Base-by-base conservation (phyloP, 2,888 invertebrate genomes). In the Tholera decimalis region DNA sequence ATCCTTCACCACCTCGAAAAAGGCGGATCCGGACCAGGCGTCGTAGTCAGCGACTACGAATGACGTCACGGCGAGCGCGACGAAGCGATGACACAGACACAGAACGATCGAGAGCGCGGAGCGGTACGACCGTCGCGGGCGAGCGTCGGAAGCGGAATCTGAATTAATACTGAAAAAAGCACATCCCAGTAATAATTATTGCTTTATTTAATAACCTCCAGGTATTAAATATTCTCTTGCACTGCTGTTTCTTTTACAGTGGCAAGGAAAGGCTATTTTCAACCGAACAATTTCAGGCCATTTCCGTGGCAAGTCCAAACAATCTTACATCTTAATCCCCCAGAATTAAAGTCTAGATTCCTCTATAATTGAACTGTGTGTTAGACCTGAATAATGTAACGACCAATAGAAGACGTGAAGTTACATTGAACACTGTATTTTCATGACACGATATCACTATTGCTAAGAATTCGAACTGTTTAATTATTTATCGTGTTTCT, bases 341-440 rank as follows among this genome's bases (percentile, higher is more conserved):
- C 7, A 7, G 41, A 6, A 33, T 47, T 64, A 75, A 55, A 39
- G 46, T 53, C n/a, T 20, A 61, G 15, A 70, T 70, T 79, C 41
- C 15, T 35, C 7, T 55, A 56, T 62, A 44, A 56, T 68, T 58
- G 49, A 49, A 54, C 18, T 43, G 37, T 30, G 18, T 11, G 30
- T 61, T 64, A 6, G 57, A 20, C 20, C 30, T 79, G 77, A 77
- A 77, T 77, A 75, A 77, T 79, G 79, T 41, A 77, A 70, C 39
- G 35, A 11, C 15, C 55, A 41, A 61, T 56, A 56, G 24, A 54
- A 53, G 54, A 69, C 58, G 55, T 65, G 51, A 26, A 47, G 41
- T 54, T 35, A 50, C 35, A 57, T 35, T 47, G 54, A 41, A 54
- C 68, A 26, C 44, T 64, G 33, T 78, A 74, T 73, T 79, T 77